A percentile compares a stretch with the other conserved stretches of the same genome.
These are phyloP conservation scores for Mythimna impura DNA, from an alignment of 2,888 invertebrate species.

Conservation along the genomic window DNA sequence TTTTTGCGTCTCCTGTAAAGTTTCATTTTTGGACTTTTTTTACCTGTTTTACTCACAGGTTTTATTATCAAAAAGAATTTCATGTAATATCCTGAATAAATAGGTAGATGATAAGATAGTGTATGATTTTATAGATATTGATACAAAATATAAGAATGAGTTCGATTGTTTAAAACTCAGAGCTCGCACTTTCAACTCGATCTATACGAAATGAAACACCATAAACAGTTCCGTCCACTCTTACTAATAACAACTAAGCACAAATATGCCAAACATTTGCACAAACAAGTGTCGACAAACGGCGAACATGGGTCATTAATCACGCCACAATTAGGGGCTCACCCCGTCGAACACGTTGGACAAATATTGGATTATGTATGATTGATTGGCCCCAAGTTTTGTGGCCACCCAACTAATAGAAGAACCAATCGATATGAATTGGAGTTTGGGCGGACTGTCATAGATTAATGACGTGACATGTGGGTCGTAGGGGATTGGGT, in stretches of 20 bases:
- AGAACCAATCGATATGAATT: slow-evolving; percentile 67
- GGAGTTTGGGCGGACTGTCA: slow-evolving; percentile 61
- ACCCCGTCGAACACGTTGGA: slow-evolving; percentile 70
- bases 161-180: too few species aligned
- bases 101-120: neutral
- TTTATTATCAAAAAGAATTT: neutral
- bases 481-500: slow-evolving; percentile 15
- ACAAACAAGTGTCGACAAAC: slow-evolving; percentile 68
- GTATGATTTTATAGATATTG: too few species aligned
- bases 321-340: slow-evolving; percentile 74
- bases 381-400: slow-evolving; percentile 81
- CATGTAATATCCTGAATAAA: neutral
- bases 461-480: slow-evolving; percentile 63
- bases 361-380: slow-evolving; percentile 82
- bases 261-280: slow-evolving; percentile 69
- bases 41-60: too few species aligned
- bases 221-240: slow-evolving; percentile 18
- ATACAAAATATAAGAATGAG: too few species aligned
- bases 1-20: too few species aligned
- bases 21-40: too few species aligned
- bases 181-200: neutral
- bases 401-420: slow-evolving; percentile 74
- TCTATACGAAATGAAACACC: neutral
- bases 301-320: slow-evolving; percentile 73
- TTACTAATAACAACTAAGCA: slow-evolving; percentile 48